Conservation (phyloP, 2,797 vertebrate genomes). For the Characodon lateralis region DNA sequence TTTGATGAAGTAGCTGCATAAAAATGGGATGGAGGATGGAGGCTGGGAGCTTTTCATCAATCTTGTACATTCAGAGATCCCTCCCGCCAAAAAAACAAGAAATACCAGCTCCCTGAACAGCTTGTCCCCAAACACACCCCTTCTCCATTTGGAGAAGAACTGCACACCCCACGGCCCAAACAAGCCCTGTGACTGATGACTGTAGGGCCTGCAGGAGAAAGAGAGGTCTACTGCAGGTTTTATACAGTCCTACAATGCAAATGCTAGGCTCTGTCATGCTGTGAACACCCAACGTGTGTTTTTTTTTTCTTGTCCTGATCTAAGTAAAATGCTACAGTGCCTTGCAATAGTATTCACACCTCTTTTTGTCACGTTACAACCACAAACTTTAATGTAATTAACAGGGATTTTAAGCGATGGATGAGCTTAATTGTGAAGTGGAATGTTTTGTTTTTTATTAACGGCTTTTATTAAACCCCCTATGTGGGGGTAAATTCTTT, state of each 20-base stretch:
- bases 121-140: slow-evolving; percentile 43
- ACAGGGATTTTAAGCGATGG: not conserved
- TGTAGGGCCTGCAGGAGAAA: slow-evolving; percentile 1
- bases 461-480: too few relatives aligned
- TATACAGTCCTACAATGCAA: slow-evolving; percentile 8
- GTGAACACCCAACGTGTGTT: not conserved
- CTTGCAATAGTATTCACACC: not conserved
- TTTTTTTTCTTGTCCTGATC: not conserved
- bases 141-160: slow-evolving; percentile 43
- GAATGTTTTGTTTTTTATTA: not conserved
- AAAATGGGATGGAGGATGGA: slow-evolving; percentile 21
- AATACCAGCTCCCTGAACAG: slow-evolving; percentile 51
- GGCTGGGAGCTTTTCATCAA: slow-evolving; percentile 42
- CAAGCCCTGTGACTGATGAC: slow-evolving; percentile 18
- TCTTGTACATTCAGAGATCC: slow-evolving; percentile 51
- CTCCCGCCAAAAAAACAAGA: slow-evolving; percentile 11
- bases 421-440: not conserved
- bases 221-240: not conserved
- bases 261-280: not conserved
- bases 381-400: not conserved
- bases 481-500: too few relatives aligned
- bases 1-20: slow-evolving; percentile 65
- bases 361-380: not conserved
- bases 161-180: not conserved
- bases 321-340: not conserved